phyloP scores from a whole-genome alignment of 2,113 vertebrate genomes.

The Oophaga pumilio region DNA sequence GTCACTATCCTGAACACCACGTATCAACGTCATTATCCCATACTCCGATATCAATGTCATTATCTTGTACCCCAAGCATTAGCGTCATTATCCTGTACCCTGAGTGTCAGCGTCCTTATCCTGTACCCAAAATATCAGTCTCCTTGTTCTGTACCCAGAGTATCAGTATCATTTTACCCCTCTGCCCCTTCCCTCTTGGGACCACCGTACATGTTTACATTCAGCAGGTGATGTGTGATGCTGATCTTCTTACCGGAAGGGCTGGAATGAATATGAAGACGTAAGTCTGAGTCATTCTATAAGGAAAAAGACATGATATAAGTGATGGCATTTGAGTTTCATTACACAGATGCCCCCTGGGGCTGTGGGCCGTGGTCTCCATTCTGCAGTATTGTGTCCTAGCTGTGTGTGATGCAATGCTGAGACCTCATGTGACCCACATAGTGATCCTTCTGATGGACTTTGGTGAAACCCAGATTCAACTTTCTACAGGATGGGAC shows the following conservation, averaged over 20 bases:
- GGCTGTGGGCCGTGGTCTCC: not conserved
- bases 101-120: not conserved
- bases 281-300: constrained; percentile 35
- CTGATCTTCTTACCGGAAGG: constrained; percentile 33
- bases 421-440: not conserved
- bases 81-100: not conserved
- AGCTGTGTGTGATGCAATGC: not conserved
- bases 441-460: not conserved
- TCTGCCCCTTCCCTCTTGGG: not conserved
- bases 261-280: constrained; percentile 51
- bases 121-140: not conserved
- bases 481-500: too few relatives aligned
- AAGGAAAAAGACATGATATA: not conserved
- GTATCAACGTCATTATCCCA: not conserved
- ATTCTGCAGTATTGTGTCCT: not conserved
- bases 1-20: not conserved
- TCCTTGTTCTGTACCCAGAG: not conserved
- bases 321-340: not conserved
- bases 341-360: not conserved
- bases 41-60: not conserved
- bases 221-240: not conserved
- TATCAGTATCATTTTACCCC: too few relatives aligned
- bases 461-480: not conserved
- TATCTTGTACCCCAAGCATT: not conserved
- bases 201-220: not conserved